Conservation (phyloP, 2,113 vertebrate genomes). For the Catagonus wagneri region DNA sequence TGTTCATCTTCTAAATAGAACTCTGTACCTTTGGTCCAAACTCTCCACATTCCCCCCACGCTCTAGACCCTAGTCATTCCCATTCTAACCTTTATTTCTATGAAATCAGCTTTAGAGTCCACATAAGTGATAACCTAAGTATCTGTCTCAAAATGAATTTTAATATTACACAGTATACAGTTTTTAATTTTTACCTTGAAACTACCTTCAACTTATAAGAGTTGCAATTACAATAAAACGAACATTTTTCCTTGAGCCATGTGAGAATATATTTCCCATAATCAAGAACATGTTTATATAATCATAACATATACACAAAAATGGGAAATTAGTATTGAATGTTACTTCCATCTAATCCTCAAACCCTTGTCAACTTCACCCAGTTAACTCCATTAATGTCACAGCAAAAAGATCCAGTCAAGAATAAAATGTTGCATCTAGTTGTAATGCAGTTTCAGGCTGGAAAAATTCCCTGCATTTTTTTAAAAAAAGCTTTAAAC, state of each 20-base stretch:
- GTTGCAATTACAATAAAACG: background rate
- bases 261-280: background rate
- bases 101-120: background rate
- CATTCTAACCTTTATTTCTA: background rate
- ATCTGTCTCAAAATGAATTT: background rate
- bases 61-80: background rate
- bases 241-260: background rate
- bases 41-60: background rate
- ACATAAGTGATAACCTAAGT: background rate
- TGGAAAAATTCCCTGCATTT: background rate
- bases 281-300: background rate
- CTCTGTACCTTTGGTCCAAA: background rate
- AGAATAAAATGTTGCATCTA: background rate
- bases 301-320: background rate
- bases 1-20: background rate
- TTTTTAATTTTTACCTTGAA: constrained; percentile 21
- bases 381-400: background rate
- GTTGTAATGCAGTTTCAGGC: background rate
- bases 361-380: background rate
- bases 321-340: background rate
- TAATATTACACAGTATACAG: background rate
- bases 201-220: background rate
- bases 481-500: background rate
- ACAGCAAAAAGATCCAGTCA: background rate
- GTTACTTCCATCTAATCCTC: background rate